Base-by-base conservation (phyloP, 2,797 vertebrate species). In the Melanotaenia boesemani region DNA sequence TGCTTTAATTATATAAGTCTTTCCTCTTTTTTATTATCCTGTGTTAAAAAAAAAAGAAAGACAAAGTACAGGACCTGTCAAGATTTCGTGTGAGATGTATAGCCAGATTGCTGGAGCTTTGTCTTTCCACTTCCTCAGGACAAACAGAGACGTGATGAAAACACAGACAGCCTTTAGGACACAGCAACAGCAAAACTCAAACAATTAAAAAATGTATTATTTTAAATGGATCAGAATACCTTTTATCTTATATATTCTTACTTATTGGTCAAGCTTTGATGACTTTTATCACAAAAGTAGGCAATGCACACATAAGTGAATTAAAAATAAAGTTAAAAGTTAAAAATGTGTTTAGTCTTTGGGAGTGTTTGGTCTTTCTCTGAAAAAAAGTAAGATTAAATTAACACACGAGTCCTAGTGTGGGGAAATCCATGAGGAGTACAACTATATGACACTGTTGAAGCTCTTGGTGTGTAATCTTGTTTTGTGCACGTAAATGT, bases 401-500 rank as follows among this genome's bases (percentile, higher is more conserved):
- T 44, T n/a, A 66, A 63, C 8, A 13, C 26, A 59, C 41, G 16
- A 46, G 32, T 16, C 74, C 6, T n/a, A 32, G 30, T 32, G 30
- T 32, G 30, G 30, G 6, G 30, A 32, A 32, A 32, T 32, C 30
- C 30, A 32, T 32, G 30, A 5, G 48, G 60, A 2, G 32, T 20
- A 24, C 13, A 34, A 37, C 16, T 32, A 41, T 39, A 24, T 59
- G 63, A 71, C 37, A 77, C 36, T 32, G n/a, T n/a, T 55, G 39
- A 72, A 63, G 41, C 22, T 30, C 57, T 50, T 8, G 2, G 26
- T 57, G 68, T 50, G 60, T 77, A n/a, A 83, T 74, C 76, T 86
- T 84, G 83, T 76, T 90, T 82, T 87, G 67, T 82, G 75, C 75
- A 56, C 2, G 52, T 80, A 89, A 86, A 91, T 82, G 71, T 87